A percentile compares a stretch with the other conserved stretches of the same genome.
Conservation (phyloP, 2,888 invertebrate genomes). For the Zele albiditarsus region DNA sequence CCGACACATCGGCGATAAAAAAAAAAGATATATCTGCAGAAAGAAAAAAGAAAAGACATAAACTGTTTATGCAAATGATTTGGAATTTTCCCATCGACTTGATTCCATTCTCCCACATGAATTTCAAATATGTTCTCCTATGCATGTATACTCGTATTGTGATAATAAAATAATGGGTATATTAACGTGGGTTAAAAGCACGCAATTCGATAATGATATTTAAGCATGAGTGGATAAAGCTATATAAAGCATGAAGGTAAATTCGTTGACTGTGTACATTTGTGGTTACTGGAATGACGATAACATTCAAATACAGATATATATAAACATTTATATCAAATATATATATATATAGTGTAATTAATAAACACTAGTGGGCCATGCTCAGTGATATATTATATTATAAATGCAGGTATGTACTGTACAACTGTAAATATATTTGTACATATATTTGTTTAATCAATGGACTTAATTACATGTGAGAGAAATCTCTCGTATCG, state of each 20-base stretch:
- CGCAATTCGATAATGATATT: conserved; percentile 41
- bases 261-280: conserved; percentile 19
- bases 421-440: conserved; percentile 19
- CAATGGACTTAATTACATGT: conserved; percentile 45
- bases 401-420: conserved; percentile 38
- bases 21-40: too few species aligned
- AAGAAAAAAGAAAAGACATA: too few species aligned
- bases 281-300: conserved; percentile 24
- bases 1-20: conserved; percentile 8
- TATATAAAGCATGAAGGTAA: neutral
- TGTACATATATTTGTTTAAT: neutral
- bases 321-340: conserved; percentile 21
- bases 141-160: conserved; percentile 15
- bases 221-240: conserved; percentile 34
- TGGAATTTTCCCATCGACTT: neutral
- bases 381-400: conserved; percentile 8
- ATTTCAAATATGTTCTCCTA: neutral
- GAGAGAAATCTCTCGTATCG: conserved; percentile 44
- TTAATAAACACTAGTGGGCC: conserved; percentile 34
- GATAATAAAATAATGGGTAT: conserved; percentile 38
- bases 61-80: neutral
- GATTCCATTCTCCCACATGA: conserved; percentile 30
- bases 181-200: conserved; percentile 26
- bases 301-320: conserved; percentile 16
- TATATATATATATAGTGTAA: neutral